Evolutionary conservation across 2,113 vertebrate genomes (phyloP).

Genomic region (rat (Rattus norvegicus)): GRCr8 NC_086036.1:52822501-52823000

Average conservation of each 20-base stretch:
- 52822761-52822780: background rate
- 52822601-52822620: background rate
- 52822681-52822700: background rate
- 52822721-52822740: background rate
- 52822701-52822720: background rate
- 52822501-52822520: background rate
- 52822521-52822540: background rate
- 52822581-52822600: accelerated
- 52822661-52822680: accelerated
- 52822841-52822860: background rate
- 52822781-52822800: background rate
- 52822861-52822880: background rate
- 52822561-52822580: background rate
- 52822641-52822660: background rate
- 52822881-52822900: background rate
- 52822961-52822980: background rate
- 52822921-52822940: background rate
- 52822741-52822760: background rate
- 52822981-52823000: background rate
- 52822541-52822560: background rate
- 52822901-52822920: background rate
- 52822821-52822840: background rate
- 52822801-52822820: background rate
- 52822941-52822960: background rate
- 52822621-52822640: background rate